Evolutionary conservation across 2,797 vertebrate species (phyloP).

Genomic region (Coccyzus lansbergi): DNA sequence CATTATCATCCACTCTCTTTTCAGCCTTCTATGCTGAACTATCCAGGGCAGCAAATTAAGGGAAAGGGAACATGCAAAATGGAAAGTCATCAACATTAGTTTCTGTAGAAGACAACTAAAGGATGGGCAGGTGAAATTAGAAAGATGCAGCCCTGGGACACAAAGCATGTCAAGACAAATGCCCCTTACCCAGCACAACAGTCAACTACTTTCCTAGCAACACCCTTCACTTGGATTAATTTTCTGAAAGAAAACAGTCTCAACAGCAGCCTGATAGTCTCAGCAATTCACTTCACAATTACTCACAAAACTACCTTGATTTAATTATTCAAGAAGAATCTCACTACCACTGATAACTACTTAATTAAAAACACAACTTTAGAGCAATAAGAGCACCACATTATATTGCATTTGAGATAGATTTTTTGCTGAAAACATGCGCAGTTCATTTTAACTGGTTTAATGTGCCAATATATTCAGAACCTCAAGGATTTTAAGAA

Average conservation of each 20-base stretch:
- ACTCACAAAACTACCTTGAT: conserved; percentile 69
- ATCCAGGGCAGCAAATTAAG: background rate
- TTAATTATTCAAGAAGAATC: conserved; percentile 70
- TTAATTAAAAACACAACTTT: conserved; percentile 72
- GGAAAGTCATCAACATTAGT: background rate
- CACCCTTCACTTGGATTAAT: conserved; percentile 19
- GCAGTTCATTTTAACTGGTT: conserved; percentile 41
- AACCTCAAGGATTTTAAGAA: conserved; percentile 37
- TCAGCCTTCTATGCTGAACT: background rate
- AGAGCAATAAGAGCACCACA: conserved; percentile 49
- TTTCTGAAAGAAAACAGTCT: conserved; percentile 53
- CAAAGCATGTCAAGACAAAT: conserved; percentile 12
- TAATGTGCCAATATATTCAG: conserved; percentile 24
- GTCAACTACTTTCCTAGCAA: conserved; percentile 22
- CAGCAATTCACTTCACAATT: conserved; percentile 63
- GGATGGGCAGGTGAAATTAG: background rate
- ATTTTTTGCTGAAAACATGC: conserved; percentile 41
- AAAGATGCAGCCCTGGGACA: background rate
- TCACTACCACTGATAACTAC: conserved; percentile 47
- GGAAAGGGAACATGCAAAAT: background rate
- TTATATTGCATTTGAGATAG: conserved; percentile 38
- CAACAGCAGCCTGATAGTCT: conserved; percentile 32
- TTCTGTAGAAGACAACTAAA: background rate
- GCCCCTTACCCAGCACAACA: background rate
- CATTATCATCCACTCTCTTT: background rate